Percentiles rank a stretch among this genome's conserved stretches.
phyloP scores from a whole-genome alignment of 2,113 vertebrate species.

The Elephas maximus region DNA sequence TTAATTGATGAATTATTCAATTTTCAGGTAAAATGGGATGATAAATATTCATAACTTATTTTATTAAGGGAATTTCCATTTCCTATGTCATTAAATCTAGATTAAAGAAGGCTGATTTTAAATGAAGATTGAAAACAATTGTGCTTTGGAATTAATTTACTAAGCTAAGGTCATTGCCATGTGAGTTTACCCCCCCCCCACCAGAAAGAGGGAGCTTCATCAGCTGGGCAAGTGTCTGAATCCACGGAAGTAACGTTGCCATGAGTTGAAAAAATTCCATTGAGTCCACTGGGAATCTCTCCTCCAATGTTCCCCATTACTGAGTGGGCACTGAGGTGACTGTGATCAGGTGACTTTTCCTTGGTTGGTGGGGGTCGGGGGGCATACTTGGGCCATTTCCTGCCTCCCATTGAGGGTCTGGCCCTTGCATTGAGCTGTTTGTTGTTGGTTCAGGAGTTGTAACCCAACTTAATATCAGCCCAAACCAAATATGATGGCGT shows the following conservation, averaged over 20 bases:
- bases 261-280: neutral
- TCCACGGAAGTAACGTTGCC: neutral
- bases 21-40: conserved; percentile 93
- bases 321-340: rapidly evolving
- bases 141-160: conserved; percentile 89
- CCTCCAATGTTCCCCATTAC: rapidly evolving
- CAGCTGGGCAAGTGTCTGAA: neutral
- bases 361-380: neutral
- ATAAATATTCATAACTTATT: conserved; percentile 98
- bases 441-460: neutral
- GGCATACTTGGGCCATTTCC: neutral
- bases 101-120: conserved; percentile 89
- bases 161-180: conserved; percentile 76
- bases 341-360: rapidly evolving
- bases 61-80: conserved; percentile 93
- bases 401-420: rapidly evolving
- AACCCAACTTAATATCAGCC: too few species aligned
- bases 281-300: neutral
- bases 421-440: neutral
- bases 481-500: neutral
- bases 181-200: neutral
- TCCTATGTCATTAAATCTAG: conserved; percentile 91
- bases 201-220: conserved; percentile 23
- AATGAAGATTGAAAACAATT: conserved; percentile 90
- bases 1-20: conserved; percentile 97